Evolutionary conservation across 2,888 invertebrate species (phyloP).

Genomic region (Drosophila eohydei): DNA sequence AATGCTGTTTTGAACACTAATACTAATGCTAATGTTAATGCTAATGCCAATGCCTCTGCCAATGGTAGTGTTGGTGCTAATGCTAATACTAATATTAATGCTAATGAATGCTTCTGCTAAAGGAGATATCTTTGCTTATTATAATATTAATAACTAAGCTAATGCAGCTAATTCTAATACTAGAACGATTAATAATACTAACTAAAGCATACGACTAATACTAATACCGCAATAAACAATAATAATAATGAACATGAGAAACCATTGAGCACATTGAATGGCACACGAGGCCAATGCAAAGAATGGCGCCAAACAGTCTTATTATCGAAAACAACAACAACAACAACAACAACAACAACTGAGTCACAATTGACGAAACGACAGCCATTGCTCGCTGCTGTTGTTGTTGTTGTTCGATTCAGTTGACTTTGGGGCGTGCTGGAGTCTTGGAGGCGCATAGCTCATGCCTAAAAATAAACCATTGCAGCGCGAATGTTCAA

Average conservation of each 20-base stretch:
- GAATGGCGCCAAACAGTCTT: conserved; percentile 78
- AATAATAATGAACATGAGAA: conserved; percentile 18
- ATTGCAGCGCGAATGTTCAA: conserved; percentile 52
- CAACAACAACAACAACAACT: conserved; percentile 22
- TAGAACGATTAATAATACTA: not conserved
- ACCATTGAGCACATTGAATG: conserved; percentile 16
- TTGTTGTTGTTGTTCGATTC: conserved; percentile 18
- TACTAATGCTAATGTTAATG: no score
- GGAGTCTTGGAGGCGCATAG: conserved; percentile 45
- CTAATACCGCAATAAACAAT: conserved; percentile 1
- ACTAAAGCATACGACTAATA: not conserved
- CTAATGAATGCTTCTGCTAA: not conserved
- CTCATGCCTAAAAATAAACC: conserved; percentile 75
- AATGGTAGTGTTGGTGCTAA: not conserved
- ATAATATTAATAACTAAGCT: not conserved
- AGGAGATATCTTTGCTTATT: no score
- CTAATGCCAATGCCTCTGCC: not conserved
- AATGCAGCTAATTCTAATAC: not conserved
- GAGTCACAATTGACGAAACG: conserved; percentile 21
- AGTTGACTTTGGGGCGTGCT: conserved; percentile 20
- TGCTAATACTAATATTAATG: not conserved
- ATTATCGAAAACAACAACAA: conserved; percentile 45
- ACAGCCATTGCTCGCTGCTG: conserved; percentile 13
- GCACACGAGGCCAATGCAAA: conserved; percentile 25
- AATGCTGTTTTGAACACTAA: not conserved